phyloP scores from a whole-genome alignment of 2,113 vertebrate genomes.

The Gila orcuttii region DNA sequence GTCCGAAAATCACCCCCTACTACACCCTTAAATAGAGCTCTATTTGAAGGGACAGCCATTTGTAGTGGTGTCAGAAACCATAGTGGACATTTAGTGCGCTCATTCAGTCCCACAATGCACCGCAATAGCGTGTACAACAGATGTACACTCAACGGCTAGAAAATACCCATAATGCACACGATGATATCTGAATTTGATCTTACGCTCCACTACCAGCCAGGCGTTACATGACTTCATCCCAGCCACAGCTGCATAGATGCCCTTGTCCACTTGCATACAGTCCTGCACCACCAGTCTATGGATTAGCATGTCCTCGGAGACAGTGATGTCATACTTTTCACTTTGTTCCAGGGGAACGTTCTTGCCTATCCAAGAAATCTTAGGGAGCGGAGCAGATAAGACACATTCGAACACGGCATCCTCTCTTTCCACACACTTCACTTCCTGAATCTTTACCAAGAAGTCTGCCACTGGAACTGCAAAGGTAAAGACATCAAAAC shows the following conservation, averaged over 20 bases:
- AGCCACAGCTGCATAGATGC: constrained; percentile 79
- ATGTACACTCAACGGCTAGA: no score
- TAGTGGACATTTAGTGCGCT: no score
- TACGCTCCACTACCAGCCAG: constrained; percentile 87
- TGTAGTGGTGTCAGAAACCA: no score
- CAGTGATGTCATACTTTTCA: constrained; percentile 77
- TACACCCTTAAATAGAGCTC: no score
- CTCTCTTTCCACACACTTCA: constrained; percentile 74
- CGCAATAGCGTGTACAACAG: no score
- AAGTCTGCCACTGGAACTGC: constrained; percentile 80
- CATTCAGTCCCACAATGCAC: no score
- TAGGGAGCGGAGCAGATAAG: constrained; percentile 73
- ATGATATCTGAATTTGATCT: constrained; percentile 55
- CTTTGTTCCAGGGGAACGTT: constrained; percentile 67
- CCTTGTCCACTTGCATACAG: constrained; percentile 76
- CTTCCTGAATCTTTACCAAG: constrained; percentile 74
- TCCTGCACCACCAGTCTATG: constrained; percentile 81
- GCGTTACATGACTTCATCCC: constrained; percentile 80
- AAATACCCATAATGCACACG: no score
- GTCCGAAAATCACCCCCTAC: no score
- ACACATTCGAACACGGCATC: constrained; percentile 80
- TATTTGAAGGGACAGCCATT: no score
- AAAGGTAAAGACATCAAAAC: constrained; percentile 20
- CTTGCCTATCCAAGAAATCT: constrained; percentile 80
- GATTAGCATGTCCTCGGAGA: constrained; percentile 82